Evolutionary conservation across 2,797 vertebrate species (phyloP).

Genomic region (Discoglossus pictus): DNA sequence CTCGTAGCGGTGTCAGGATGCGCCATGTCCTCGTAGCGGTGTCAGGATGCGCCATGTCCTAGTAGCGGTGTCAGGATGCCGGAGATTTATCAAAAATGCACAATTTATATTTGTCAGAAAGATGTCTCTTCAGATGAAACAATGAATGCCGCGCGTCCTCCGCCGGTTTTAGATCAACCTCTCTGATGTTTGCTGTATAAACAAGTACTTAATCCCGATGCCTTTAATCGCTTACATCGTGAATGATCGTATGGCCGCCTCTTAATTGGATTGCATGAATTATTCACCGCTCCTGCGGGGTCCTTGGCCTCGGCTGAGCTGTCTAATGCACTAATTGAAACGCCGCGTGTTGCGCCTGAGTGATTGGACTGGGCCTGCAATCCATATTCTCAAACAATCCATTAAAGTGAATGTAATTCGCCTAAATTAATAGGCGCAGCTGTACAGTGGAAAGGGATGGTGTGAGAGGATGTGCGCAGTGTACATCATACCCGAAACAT

Average conservation of each 20-base stretch:
- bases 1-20: too few relatives aligned
- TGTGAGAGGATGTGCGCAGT: slow-evolving; percentile 21
- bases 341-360: slow-evolving; percentile 43
- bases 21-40: too few relatives aligned
- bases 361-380: slow-evolving; percentile 36
- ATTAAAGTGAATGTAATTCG: slow-evolving; percentile 49
- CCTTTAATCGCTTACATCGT: slow-evolving; percentile 32
- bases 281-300: slow-evolving; percentile 43
- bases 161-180: slow-evolving; percentile 15
- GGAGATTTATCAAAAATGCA: slow-evolving; percentile 21
- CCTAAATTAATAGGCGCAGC: slow-evolving; percentile 42
- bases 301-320: slow-evolving; percentile 20
- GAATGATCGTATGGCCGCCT: slow-evolving; percentile 40
- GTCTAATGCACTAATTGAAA: slow-evolving; percentile 42
- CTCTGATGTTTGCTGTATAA: slow-evolving; percentile 36
- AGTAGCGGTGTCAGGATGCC: too few relatives aligned
- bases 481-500: too few relatives aligned
- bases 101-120: not conserved
- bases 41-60: too few relatives aligned
- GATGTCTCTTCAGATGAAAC: too few relatives aligned
- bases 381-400: slow-evolving; percentile 41
- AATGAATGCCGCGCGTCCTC: too few relatives aligned
- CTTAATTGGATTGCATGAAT: slow-evolving; percentile 48
- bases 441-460: slow-evolving; percentile 20
- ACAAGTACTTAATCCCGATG: slow-evolving; percentile 47